Base-by-base conservation (phyloP, 2,113 vertebrate species). In the Poicephalus meyeri region DNA sequence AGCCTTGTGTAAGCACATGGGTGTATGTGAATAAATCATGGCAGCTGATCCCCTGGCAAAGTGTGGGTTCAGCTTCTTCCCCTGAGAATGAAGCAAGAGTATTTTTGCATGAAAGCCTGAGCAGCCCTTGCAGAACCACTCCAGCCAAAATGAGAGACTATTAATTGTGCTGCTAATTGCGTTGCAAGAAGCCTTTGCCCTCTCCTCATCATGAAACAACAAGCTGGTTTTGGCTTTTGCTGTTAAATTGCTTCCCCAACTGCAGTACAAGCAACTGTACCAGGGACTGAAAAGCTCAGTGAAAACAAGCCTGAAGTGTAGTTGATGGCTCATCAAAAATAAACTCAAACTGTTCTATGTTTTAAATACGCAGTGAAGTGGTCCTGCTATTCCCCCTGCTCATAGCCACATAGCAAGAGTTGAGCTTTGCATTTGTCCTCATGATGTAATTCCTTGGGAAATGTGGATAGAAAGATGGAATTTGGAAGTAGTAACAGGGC, bases 161-260 rank as follows among this genome's bases (percentile, higher is more conserved):
- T 31, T 31, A 31, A 33, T 9, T 55, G 0, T 5, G 3, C 3
- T 31, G 31, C 5, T 16, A 0, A 3, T 29, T 14, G 9, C 17
- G 20, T 4, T 31, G 18, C 5, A 16, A 9, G 15, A 7, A 31
- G 16, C 28, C 0, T 83, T 37, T 0, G 2, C 8, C 8, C 10
- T 58, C 4, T 4, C 7, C 7, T 65, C 25, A 24, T 21, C 2
- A 1, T 1, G 1, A 14, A 13, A 1, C 4, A 11, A 14, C 26
- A 35, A 13, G 19, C 9, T 41, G 5, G 1, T 14, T 46, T 16
- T 61, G 29, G 6, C 2, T 64, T 41, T 4, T 2, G 1, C 10
- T 60, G 7, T 33, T 17, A 47, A 20, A 37, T 1, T 2, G 7
- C 12, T 65, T 47, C 2, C 44, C 2, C 3, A 66, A 13, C 28